phyloP scores from a whole-genome alignment of 2,113 vertebrate genomes.

The Astur gentilis region DNA sequence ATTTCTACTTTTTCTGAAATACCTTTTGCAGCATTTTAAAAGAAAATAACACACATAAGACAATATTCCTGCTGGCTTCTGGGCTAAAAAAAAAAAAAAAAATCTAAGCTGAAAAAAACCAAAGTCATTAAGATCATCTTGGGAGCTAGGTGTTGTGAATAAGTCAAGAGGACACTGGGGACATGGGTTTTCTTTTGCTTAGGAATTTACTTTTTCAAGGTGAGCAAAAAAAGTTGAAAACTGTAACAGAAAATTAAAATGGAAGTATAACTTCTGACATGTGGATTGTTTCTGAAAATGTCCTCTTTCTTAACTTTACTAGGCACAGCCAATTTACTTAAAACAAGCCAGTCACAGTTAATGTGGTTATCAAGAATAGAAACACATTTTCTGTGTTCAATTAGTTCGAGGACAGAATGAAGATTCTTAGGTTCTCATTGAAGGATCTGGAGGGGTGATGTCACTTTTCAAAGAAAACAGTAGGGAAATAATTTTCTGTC shows the following conservation, averaged over 20 bases:
- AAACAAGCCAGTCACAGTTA: neutral
- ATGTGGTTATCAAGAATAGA: neutral
- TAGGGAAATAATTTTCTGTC: neutral
- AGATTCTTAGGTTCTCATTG: neutral
- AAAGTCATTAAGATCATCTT: neutral
- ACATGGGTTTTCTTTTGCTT: neutral
- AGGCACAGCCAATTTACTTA: neutral
- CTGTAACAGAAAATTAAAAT: neutral
- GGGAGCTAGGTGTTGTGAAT: neutral
- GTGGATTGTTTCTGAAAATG: neutral
- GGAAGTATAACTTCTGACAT: neutral
- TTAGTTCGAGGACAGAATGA: neutral
- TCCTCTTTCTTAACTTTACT: neutral
- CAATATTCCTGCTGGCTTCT: neutral
- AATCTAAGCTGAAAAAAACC: neutral
- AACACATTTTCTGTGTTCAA: neutral
- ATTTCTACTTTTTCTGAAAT: neutral
- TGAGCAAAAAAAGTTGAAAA: neutral
- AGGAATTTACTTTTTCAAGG: neutral
- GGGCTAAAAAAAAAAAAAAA: neutral
- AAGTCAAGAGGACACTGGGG: neutral
- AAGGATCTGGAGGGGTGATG: neutral
- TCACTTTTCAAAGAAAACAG: neutral
- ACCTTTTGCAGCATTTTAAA: neutral
- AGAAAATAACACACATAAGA: neutral